Conservation (phyloP, 2,113 vertebrate species). For the Laticauda laticaudata region DNA sequence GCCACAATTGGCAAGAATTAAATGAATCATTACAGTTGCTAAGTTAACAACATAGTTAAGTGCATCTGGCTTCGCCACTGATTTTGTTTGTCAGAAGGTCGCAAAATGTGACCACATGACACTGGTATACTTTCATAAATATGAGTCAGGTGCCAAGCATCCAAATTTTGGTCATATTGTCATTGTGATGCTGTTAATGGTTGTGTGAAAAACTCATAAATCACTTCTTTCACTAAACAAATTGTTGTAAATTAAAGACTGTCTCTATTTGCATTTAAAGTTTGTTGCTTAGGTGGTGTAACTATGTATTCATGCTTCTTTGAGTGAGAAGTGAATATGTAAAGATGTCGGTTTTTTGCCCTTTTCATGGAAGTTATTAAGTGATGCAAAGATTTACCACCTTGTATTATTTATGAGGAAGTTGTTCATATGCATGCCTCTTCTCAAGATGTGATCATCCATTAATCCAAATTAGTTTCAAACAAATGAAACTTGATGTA, state of each 20-base stretch:
- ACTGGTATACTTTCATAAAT: not conserved
- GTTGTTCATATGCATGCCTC: not conserved
- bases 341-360: not conserved
- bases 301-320: not conserved
- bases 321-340: not conserved
- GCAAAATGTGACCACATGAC: not conserved
- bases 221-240: not conserved
- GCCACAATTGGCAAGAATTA: not conserved
- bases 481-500: rapidly evolving
- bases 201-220: not conserved
- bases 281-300: not conserved
- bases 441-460: not conserved
- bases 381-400: not conserved
- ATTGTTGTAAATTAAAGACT: not conserved
- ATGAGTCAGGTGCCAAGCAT: not conserved
- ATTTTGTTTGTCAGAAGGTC: not conserved
- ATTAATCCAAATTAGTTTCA: not conserved
- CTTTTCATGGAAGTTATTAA: not conserved
- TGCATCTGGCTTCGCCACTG: not conserved
- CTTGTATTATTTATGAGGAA: not conserved
- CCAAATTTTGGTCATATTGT: not conserved
- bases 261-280: not conserved
- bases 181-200: not conserved
- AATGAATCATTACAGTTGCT: not conserved
- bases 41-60: not conserved